Evolutionary conservation across 2,797 vertebrate species (phyloP).

Genomic region (Enteromius unitaeniatus): DNA sequence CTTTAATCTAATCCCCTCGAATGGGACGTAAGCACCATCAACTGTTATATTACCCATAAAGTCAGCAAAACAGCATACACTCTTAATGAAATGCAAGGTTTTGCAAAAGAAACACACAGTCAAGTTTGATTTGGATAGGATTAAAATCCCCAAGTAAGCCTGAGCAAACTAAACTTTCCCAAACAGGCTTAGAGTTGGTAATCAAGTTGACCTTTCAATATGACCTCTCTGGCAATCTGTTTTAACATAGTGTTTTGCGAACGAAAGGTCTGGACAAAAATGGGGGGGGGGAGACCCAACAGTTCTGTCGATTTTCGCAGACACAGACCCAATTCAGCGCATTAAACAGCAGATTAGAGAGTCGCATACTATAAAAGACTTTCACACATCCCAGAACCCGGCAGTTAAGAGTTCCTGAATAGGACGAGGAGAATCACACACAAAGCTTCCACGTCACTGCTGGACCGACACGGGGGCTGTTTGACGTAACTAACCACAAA

Average conservation of each 20-base stretch:
- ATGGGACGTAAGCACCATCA: neutral
- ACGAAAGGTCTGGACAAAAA: conserved; percentile 64
- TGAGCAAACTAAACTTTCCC: neutral
- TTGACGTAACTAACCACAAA: conserved; percentile 67
- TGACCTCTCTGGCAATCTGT: conserved; percentile 59
- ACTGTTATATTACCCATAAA: neutral
- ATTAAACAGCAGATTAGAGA: conserved; percentile 69
- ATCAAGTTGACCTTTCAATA: conserved; percentile 45
- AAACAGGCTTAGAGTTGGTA: conserved; percentile 25
- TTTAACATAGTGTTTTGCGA: conserved; percentile 61
- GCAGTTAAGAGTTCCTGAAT: conserved; percentile 73
- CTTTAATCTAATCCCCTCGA: neutral
- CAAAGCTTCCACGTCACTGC: conserved; percentile 69
- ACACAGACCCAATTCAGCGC: conserved; percentile 64
- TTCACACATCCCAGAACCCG: conserved; percentile 45
- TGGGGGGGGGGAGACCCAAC: conserved; percentile 44
- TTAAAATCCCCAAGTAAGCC: conserved; percentile 1
- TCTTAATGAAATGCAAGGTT: neutral
- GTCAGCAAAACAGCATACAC: neutral
- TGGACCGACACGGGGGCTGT: conserved; percentile 40
- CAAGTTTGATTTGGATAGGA: neutral
- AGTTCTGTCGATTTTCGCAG: conserved; percentile 44
- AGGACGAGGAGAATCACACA: conserved; percentile 67
- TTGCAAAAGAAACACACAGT: neutral
- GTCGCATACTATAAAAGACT: conserved; percentile 65